Base-by-base conservation (phyloP, 2,797 vertebrate species). In the Pangasius macronema region DNA sequence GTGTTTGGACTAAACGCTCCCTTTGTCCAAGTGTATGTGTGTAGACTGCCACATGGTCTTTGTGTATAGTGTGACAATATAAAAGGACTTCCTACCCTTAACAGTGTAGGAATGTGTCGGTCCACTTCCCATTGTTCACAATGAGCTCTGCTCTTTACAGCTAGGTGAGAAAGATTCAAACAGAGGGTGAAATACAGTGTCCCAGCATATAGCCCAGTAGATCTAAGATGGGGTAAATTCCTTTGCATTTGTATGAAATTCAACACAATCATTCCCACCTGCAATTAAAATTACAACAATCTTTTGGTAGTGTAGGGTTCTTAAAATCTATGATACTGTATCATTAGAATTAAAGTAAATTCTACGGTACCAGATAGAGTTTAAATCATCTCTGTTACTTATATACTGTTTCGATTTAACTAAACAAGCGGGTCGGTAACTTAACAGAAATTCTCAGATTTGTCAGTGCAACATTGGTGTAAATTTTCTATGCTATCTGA, bases 71-170 rank as follows among this genome's bases (percentile, higher is more conserved):
- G 91, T 94, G 93, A 89, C 93, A 90, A 94, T 95, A 95, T 96
- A 95, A 96, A 95, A 92, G 91, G 88, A 93, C 94, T 95, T 95
- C 95, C 95, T 95, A 93, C 90, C 84, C 92, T 93, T 94, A 95
- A 96, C 93, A 93, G 93, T 93, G 93, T 90, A 90, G 90, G 93
- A 93, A 94, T 92, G 92, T 92, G 93, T 91, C 82, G 77, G 90
- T 93, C 91, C 89, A 93, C 91, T 93, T 92, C 91, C 94, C 90
- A 95, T 95, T 95, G 95, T 96, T 93, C 91, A 91, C 93, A 93
- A 95, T 94, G 92, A 95, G 93, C 90, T 95, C 89, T 91, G 24
- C 90, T 91, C 94, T 96, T 96, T 94, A 95, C 95, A 94, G 93
- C 93, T 94, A 94, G 93, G 93, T 94, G 93, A 95, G 92, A 93